Evolutionary conservation across 2,797 vertebrate species (phyloP), one percentile per base, ranked within the genome.

Genomic region (Anguilla pacifica): DNA sequence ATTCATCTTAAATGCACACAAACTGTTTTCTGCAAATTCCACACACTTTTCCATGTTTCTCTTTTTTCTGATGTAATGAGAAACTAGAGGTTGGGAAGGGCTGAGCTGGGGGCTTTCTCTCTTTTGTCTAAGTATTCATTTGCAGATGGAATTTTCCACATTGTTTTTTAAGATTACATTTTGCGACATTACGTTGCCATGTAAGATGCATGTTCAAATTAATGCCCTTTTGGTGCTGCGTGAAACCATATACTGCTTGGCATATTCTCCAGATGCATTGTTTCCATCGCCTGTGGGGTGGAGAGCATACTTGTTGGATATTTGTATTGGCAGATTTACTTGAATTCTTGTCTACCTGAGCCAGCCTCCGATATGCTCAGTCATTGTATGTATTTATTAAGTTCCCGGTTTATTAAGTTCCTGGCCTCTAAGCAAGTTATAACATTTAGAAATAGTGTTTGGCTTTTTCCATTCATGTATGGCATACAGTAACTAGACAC

Each of bases 1-100:
- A 57, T 86, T 86, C 15, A 28, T 86, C 35, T 86, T 86, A 39
- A 81, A 25, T 28, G 22, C 49, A 53, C 25, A 10, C 81, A 83
- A 51, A 83, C 19, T n/a, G 49, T 49, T 83, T 83, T 83, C 81
- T 53, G n/a, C 43, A 28, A 83, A 51, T 83, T 49, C 81, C 46
- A 49, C 25, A 25, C 25, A 3, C 79, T 82, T 46, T 46, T 81
- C 67, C 28, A 35, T 10, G 7, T 72, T 35, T 72, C 11, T 31
- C 70, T 72, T 72, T 77, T 77, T 77, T 39, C 74, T 19, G 74
- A 43, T n/a, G 39, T 43, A 77, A 77, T 77, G 74, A 35, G 74
- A 77, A 77, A 77, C 39, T 15, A 6, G 74, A 22, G 15, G 74
- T 15, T 59, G 57, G 17, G 7, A 11, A 28, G 28, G 28, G 70